These are phyloP conservation scores for Ctenomys sociabilis DNA, from an alignment of 2,113 vertebrate species.

Conservation along the genomic window DNA sequence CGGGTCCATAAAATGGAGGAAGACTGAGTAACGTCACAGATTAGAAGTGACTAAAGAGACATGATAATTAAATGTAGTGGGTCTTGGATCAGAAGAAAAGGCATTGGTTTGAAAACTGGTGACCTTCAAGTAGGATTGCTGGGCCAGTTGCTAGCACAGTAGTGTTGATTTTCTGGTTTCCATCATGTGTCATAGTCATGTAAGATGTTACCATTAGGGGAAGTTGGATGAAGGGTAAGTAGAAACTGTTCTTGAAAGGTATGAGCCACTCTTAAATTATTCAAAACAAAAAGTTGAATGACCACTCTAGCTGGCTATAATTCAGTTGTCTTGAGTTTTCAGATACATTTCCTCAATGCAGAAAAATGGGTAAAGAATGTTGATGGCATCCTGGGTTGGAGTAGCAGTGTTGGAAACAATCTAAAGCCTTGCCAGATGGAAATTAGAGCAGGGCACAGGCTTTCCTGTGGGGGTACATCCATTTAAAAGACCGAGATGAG, in stretches of 20 bases:
- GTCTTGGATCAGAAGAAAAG: background rate
- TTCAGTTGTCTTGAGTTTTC: background rate
- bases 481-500: background rate
- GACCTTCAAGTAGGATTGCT: background rate
- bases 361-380: background rate
- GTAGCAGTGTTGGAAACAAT: background rate
- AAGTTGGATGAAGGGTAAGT: background rate
- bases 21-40: background rate
- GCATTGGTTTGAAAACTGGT: fast-evolving
- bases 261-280: background rate
- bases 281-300: background rate
- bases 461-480: background rate
- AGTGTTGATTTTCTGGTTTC: background rate
- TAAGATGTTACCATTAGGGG: background rate
- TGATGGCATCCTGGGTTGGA: no score
- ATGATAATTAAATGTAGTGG: background rate
- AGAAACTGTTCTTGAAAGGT: background rate
- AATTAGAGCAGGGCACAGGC: fast-evolving
- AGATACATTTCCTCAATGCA: background rate
- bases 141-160: fast-evolving
- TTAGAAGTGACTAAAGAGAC: background rate
- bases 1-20: background rate
- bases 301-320: background rate
- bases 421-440: background rate
- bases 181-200: fast-evolving